Percentiles rank a stretch among this genome's conserved stretches.
Conservation (phyloP, 2,113 vertebrate species). For the Cromileptes altivelis region DNA sequence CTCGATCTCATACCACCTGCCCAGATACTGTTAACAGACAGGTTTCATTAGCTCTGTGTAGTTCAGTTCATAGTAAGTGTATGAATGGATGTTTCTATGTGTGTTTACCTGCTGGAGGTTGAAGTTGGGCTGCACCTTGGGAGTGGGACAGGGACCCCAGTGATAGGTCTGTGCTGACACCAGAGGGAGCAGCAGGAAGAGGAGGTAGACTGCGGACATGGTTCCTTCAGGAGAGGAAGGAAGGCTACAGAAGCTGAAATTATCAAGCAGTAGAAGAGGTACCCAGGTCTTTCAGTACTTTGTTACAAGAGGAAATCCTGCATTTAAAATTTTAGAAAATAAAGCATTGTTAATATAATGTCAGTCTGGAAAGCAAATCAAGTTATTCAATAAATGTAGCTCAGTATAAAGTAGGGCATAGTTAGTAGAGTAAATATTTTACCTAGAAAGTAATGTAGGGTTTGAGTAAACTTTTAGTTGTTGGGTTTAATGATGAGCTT, state of each 20-base stretch:
- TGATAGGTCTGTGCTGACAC: slow-evolving; percentile 86
- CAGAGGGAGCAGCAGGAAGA: slow-evolving; percentile 72
- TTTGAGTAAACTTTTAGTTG: no score
- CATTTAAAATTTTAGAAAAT: no score
- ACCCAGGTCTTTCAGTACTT: no score
- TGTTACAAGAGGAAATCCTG: background rate
- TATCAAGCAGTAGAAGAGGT: no score
- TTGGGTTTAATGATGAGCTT: no score
- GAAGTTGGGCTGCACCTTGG: slow-evolving; percentile 89
- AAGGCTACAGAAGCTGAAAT: background rate
- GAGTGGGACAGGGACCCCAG: slow-evolving; percentile 87
- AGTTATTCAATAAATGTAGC: no score
- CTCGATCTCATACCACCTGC: slow-evolving; percentile 85
- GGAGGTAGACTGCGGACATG: slow-evolving; percentile 43
- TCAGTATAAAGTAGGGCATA: no score
- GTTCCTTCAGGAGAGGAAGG: slow-evolving; percentile 14
- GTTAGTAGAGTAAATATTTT: no score
- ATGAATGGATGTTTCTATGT: rapidly evolving
- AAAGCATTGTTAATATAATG: no score
- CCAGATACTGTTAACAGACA: slow-evolving; percentile 76
- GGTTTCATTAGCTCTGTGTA: background rate
- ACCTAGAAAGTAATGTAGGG: no score
- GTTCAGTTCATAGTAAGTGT: background rate
- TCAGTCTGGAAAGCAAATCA: no score
- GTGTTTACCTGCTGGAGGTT: slow-evolving; percentile 73